Base-by-base conservation (phyloP, 2,888 invertebrate genomes). In the Empis livida region DNA sequence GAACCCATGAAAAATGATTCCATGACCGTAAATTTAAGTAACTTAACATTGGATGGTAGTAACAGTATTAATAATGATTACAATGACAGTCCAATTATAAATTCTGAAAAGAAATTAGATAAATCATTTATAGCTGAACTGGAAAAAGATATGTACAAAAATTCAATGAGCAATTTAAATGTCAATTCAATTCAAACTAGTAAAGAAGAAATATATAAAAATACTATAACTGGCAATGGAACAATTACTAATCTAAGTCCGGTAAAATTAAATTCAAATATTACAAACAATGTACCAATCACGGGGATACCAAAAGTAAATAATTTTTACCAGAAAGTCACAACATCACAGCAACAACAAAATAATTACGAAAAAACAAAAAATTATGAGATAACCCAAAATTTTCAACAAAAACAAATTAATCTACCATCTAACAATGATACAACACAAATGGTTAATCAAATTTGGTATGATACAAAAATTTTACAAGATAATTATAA, bases 61-160 rank as follows among this genome's bases (percentile, higher is more conserved):
- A 48, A 13, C 23, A 39, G 9, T 17, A n/a, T 17, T 15, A 44
- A 41, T 41, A 35, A 15, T 14, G 20, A 27, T 27, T 27, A 27
- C 9, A 27, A 27, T 27, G 8, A 27, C 2, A 17, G 10, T 32
- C 23, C 39, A 27, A 14, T 45, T 2, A 10, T 42, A 11, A n/a
- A 31, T 49, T 9, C 10, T 0, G 68, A 71, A 2, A 71, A 71
- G 49, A 70, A 73, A 56, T 61, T 78, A 15, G 77, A 78, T 58
- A 71, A 75, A 10, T 73, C 72, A 14, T 80, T 82, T 52, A 70
- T 81, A 35, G 76, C 75, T 1, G 80, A 82, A 57, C 61, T 82
- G 43, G 82, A 83, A 60, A 80, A 79, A 54, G 76, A 75, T 55
- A 65, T 82, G 59, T 69, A 67, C 52, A 62, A 60, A 47, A 56